phyloP scores from a whole-genome alignment of 2,113 vertebrate species.

The Sylvicapra grimmia region DNA sequence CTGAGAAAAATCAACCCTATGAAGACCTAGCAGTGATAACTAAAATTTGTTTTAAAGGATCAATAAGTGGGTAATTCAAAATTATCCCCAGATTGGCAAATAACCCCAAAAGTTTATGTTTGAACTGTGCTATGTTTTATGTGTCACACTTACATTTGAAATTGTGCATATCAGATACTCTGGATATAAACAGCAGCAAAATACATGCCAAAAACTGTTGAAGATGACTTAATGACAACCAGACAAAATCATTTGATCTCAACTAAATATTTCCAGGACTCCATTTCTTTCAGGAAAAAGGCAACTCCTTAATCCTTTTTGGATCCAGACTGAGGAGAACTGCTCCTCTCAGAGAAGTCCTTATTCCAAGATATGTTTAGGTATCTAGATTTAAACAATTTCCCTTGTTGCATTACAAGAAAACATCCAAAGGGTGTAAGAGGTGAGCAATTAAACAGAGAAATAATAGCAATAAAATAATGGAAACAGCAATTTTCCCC shows the following conservation, averaged over 20 bases:
- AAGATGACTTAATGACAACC: neutral
- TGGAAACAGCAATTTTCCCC: neutral
- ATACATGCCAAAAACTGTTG: neutral
- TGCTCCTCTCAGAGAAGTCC: neutral
- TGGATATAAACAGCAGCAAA: neutral
- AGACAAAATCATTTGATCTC: neutral
- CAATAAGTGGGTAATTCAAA: neutral
- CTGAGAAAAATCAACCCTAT: neutral
- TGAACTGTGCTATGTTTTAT: neutral
- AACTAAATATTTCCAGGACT: slow-evolving; percentile 5
- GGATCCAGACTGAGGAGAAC: neutral
- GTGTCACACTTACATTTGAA: neutral
- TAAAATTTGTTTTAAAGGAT: slow-evolving; percentile 15
- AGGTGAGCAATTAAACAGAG: neutral
- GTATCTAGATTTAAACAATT: neutral
- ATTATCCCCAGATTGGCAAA: neutral
- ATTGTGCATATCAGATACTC: neutral
- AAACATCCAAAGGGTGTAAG: neutral
- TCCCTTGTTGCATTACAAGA: neutral
- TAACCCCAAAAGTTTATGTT: neutral
- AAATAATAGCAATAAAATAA: neutral
- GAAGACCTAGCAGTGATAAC: neutral
- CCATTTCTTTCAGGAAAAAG: slow-evolving; percentile 7
- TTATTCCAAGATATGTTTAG: neutral
- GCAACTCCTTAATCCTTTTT: slow-evolving; percentile 26